Base-by-base conservation (phyloP, 2,888 invertebrate species). In the Zaprionus lineosus region DNA sequence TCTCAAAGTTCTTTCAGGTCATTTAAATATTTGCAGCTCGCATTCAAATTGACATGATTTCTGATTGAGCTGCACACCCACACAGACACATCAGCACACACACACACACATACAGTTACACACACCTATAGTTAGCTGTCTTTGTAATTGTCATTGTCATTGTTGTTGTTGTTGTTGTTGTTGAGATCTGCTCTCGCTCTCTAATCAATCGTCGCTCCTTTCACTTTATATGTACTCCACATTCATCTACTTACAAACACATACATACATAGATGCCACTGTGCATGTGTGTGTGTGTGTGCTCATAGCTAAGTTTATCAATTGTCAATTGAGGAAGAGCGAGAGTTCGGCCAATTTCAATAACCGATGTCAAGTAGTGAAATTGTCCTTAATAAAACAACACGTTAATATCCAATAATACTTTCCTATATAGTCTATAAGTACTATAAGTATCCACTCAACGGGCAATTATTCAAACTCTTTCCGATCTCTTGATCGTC, bases 371-470 rank as follows among this genome's bases (percentile, higher is more conserved):
- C 77, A 81, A 83, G 74, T 71, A 83, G 83, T 85, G 83, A 84
- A 84, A 84, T 83, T 86, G 85, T 86, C 86, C 83, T 83, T 78
- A 76, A 70, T 69, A 37, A 9, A 29, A 6, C 29, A 5, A 29
- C n/a, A 29, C n/a, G 3, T 6, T 6, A 29, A 8, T 29, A 29
- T 3, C n/a, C 4, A 5, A 33, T 3, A 14, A 12, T 29, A 11
- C 3, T 4, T 15, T 12, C 2, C 9, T 33, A 33, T 33, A 33
- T 33, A 33, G n/a, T n/a, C n/a, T n/a, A n/a, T n/a, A n/a, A n/a
- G n/a, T n/a, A n/a, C n/a, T n/a, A n/a, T n/a, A n/a, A n/a, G n/a
- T n/a, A n/a, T n/a, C n/a, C n/a, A n/a, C n/a, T n/a, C n/a, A n/a
- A n/a, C n/a, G n/a, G n/a, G n/a, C n/a, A n/a, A n/a, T n/a, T n/a